These are phyloP conservation scores for Smittia sp. DNA, from an alignment of 2,888 invertebrate genomes.

Conservation along the genomic window DNA sequence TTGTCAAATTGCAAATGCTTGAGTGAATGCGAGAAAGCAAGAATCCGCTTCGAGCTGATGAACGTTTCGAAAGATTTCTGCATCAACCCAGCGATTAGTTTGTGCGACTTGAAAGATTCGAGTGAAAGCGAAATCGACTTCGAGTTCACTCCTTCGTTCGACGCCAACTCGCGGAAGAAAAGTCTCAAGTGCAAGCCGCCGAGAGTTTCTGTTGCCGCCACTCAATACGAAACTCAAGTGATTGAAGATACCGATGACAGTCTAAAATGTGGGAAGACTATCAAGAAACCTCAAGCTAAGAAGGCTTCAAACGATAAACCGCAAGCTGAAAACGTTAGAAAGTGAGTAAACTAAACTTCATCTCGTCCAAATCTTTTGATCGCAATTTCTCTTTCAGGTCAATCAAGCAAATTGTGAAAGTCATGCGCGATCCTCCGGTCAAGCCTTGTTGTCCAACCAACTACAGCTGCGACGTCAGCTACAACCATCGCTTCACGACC, in stretches of 20 bases:
- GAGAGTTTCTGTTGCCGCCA: conserved; percentile 3
- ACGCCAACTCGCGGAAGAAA: conserved; percentile 45
- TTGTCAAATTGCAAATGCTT: conserved; percentile 51
- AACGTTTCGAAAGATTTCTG: conserved; percentile 54
- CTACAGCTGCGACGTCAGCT: not conserved
- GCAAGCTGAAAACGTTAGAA: too few relatives aligned
- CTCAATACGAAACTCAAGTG: conserved; percentile 24
- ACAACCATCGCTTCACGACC: conserved; percentile 12
- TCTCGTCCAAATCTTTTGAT: not conserved
- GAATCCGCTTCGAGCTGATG: conserved; percentile 55
- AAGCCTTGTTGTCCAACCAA: not conserved
- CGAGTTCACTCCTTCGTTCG: conserved; percentile 70
- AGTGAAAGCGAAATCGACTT: conserved; percentile 66
- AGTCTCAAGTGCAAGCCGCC: not conserved
- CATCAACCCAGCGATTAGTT: not conserved
- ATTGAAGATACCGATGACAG: not conserved
- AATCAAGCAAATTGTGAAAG: not conserved
- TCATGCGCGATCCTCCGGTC: not conserved
- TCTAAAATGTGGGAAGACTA: too few relatives aligned
- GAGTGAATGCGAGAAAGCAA: conserved; percentile 53
- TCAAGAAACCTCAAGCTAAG: too few relatives aligned
- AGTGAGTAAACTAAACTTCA: not conserved
- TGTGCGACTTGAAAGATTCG: conserved; percentile 44
- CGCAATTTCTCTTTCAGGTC: too few relatives aligned
- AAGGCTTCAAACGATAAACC: too few relatives aligned